Conservation (phyloP, 2,888 invertebrate genomes). For the Drosophila multiciliata region DNA sequence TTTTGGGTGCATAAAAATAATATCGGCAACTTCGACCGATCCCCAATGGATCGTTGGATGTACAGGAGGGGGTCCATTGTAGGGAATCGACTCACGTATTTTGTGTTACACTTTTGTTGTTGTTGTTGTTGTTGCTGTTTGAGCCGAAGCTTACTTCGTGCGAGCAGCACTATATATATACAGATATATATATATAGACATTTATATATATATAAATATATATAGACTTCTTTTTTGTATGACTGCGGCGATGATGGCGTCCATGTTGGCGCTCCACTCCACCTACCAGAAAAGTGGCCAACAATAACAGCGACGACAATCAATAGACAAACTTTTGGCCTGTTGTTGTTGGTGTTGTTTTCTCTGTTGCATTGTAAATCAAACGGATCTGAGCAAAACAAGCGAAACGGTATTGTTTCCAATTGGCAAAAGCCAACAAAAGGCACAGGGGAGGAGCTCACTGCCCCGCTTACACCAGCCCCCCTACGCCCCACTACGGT, state of each 20-base stretch:
- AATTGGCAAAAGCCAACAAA: constrained; percentile 66
- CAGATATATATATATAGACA: constrained; percentile 13
- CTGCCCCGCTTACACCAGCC: constrained; percentile 4
- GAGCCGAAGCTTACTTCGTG: constrained; percentile 64
- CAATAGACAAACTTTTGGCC: constrained; percentile 75
- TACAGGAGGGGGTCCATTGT: constrained; percentile 39
- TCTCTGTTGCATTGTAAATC: constrained; percentile 71
- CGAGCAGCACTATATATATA: constrained; percentile 36
- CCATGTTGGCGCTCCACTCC: constrained; percentile 78
- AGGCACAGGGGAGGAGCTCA: constrained; percentile 65
- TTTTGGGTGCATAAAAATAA: constrained; percentile 31
- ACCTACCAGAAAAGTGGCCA: constrained; percentile 76
- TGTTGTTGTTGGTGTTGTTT: constrained; percentile 54
- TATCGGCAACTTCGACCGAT: constrained; percentile 36
- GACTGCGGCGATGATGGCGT: constrained; percentile 71
- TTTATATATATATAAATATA: constrained; percentile 14
- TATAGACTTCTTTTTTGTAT: constrained; percentile 17
- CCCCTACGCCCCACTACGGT: background rate
- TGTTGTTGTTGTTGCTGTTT: constrained; percentile 34
- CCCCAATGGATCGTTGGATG: constrained; percentile 33
- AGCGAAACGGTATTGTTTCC: constrained; percentile 79
- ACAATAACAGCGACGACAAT: constrained; percentile 70
- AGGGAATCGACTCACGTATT: constrained; percentile 77
- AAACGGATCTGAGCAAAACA: constrained; percentile 75
- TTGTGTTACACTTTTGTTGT: constrained; percentile 78